Percentiles rank a stretch among this genome's conserved stretches.
Conservation (phyloP, 2,113 vertebrate genomes). For the Gulo gulo region DNA sequence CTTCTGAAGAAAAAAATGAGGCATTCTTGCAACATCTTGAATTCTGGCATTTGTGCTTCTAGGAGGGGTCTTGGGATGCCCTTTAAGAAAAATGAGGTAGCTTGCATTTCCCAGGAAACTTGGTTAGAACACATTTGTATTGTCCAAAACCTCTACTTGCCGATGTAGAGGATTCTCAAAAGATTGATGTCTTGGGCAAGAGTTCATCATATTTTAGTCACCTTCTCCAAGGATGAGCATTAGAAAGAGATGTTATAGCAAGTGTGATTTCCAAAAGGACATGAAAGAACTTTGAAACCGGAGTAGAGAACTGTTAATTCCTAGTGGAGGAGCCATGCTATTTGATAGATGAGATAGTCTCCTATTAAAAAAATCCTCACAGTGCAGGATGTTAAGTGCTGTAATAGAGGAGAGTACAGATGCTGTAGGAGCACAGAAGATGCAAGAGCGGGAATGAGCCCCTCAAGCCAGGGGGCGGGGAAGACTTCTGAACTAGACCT, state of each 20-base stretch:
- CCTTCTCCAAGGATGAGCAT: neutral
- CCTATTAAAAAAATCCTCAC: neutral
- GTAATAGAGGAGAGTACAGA: neutral
- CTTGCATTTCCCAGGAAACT: neutral
- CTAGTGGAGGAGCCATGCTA: neutral
- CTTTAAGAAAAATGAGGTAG: neutral
- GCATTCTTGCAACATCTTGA: neutral
- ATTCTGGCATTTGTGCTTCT: neutral
- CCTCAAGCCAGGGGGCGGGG: neutral
- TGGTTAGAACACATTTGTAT: neutral
- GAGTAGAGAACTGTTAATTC: conserved; percentile 11
- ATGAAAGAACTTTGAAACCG: neutral
- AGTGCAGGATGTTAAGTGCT: neutral
- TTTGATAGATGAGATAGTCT: neutral
- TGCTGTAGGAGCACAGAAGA: neutral
- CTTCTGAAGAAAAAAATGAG: neutral
- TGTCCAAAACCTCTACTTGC: neutral
- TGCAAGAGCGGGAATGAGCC: neutral
- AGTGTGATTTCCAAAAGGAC: neutral
- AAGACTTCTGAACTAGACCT: neutral
- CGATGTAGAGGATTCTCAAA: neutral
- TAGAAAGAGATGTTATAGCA: neutral
- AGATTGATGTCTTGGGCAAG: conserved; percentile 10
- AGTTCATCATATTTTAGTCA: neutral
- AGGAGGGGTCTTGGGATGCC: neutral